Evolutionary conservation across 2,888 invertebrate species (phyloP).

Genomic region (Acleris emargana): DNA sequence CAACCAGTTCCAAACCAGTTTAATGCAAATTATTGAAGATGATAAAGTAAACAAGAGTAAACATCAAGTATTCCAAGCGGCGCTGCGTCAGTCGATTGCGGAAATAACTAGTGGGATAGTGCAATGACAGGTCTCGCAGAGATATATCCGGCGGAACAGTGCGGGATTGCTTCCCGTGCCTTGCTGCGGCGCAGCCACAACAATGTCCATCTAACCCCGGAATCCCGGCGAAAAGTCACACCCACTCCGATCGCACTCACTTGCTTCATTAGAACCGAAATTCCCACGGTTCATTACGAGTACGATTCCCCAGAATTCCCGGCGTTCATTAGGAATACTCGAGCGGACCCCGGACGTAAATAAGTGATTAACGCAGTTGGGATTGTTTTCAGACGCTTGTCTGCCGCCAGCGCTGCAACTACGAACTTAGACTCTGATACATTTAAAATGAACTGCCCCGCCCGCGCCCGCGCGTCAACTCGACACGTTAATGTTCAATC

Average conservation of each 20-base stretch:
- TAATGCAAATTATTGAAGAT: conserved; percentile 13
- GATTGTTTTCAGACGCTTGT: conserved; percentile 76
- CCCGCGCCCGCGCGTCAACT: conserved; percentile 45
- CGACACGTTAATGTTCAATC: conserved; percentile 62
- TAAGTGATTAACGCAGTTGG: conserved; percentile 83
- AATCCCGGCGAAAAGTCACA: conserved; percentile 53
- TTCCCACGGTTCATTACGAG: conserved; percentile 82
- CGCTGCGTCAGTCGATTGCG: conserved; percentile 70
- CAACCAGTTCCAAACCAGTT: not conserved
- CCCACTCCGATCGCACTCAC: conserved; percentile 51
- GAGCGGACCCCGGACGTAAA: conserved; percentile 76
- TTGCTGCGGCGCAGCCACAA: conserved; percentile 61
- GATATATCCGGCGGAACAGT: conserved; percentile 77
- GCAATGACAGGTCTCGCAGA: conserved; percentile 71
- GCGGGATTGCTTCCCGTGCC: conserved; percentile 71
- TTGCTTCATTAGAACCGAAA: conserved; percentile 77
- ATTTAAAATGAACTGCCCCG: conserved; percentile 71
- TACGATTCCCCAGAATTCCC: conserved; percentile 75
- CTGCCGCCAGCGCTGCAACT: conserved; percentile 56
- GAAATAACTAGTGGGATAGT: conserved; percentile 81
- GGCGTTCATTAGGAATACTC: conserved; percentile 78
- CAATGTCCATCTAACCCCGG: conserved; percentile 65
- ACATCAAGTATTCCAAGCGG: conserved; percentile 69
- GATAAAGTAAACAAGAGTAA: conserved; percentile 55
- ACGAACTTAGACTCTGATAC: conserved; percentile 71